Conservation (phyloP, 2,797 vertebrate species). For the Alexandromys oeconomus region DNA sequence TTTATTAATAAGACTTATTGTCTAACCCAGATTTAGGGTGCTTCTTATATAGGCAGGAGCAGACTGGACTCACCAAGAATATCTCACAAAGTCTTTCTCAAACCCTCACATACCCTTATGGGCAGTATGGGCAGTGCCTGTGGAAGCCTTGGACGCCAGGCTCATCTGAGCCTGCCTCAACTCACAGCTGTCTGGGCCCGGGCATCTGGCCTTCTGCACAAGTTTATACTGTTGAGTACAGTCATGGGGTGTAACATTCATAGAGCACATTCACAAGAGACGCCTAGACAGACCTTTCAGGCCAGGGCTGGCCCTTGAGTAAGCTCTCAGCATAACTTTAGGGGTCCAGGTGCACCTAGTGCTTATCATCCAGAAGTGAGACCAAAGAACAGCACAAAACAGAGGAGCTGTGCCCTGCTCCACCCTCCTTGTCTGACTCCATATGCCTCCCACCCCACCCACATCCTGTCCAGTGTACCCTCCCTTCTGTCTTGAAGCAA, state of each 20-base stretch:
- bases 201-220: no score
- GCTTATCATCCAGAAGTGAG: neutral
- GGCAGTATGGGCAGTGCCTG: accelerated
- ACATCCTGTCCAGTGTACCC: accelerated
- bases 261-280: neutral
- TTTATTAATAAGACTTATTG: neutral
- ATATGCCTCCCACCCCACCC: no score
- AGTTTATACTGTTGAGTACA: neutral
- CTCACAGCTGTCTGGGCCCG: accelerated
- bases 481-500: neutral
- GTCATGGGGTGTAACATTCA: neutral
- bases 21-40: neutral
- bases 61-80: no score
- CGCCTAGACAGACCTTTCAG: neutral
- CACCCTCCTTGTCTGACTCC: neutral
- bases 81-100: neutral
- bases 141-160: accelerated
- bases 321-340: neutral
- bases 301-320: neutral
- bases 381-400: neutral
- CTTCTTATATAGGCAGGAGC: accelerated
- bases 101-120: accelerated
- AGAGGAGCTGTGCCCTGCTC: neutral
- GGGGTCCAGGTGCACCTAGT: neutral
- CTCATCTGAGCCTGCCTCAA: neutral